These are phyloP conservation scores for Caenorhabditis sulstoni DNA, from an alignment of 2,888 invertebrate genomes.

Conservation along the genomic window DNA sequence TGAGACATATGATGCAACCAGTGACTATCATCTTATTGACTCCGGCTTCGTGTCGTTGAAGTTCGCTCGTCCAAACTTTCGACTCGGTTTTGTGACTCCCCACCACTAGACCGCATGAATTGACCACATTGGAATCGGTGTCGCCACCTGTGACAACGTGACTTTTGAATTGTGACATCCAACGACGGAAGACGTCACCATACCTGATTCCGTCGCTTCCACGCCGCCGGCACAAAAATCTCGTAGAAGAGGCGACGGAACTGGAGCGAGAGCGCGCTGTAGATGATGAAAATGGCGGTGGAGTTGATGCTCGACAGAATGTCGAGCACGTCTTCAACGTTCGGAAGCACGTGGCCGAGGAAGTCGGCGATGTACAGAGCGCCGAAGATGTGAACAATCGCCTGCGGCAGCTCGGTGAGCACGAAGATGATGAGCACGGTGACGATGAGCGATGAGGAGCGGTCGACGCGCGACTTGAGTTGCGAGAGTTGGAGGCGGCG, in stretches of 20 bases:
- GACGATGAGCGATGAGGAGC: constrained; percentile 10
- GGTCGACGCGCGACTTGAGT: constrained; percentile 10
- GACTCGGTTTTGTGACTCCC: too few relatives aligned
- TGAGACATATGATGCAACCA: constrained; percentile 60
- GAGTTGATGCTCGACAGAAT: constrained; percentile 12
- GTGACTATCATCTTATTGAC: constrained; percentile 48
- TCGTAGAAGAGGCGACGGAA: constrained; percentile 15
- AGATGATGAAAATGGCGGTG: constrained; percentile 22
- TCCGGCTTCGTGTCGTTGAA: too few relatives aligned
- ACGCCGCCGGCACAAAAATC: constrained; percentile 4
- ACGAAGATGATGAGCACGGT: constrained; percentile 26
- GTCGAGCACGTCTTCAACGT: constrained; percentile 25
- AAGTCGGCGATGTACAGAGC: constrained; percentile 23
- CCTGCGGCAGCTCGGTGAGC: constrained; percentile 19
- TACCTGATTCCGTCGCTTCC: background rate
- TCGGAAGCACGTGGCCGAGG: constrained; percentile 8
- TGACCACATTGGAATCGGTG: too few relatives aligned
- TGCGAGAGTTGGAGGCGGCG: background rate
- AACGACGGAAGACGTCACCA: too few relatives aligned
- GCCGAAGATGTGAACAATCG: constrained; percentile 17
- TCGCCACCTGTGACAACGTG: too few relatives aligned
- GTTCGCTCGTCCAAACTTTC: too few relatives aligned
- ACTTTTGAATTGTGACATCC: too few relatives aligned
- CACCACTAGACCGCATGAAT: too few relatives aligned
- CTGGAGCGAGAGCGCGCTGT: constrained; percentile 27